Evolutionary conservation across 1,140 invertebrate species (phyloP).

Genomic region (Drosophila sproati): DNA sequence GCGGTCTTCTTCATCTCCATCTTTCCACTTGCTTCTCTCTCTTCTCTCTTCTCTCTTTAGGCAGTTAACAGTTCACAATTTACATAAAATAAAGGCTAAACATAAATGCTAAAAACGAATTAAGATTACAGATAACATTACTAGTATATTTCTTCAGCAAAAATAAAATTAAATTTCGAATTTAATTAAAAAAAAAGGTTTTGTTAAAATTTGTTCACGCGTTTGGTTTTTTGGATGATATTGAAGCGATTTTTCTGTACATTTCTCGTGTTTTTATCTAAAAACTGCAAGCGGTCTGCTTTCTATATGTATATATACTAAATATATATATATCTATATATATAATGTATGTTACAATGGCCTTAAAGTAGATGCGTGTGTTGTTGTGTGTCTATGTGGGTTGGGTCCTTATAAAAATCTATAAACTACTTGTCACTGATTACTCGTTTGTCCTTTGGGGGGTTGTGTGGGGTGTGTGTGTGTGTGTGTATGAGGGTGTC

Average conservation of each 20-base stretch:
- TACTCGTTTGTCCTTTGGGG: slow-evolving; percentile 72
- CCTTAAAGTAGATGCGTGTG: slow-evolving; percentile 15
- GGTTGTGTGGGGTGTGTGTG: slow-evolving; percentile 2
- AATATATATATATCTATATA: slow-evolving; percentile 3
- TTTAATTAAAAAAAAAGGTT: not conserved
- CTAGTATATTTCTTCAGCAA: slow-evolving; percentile 5
- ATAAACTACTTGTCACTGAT: slow-evolving; percentile 77
- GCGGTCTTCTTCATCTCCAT: not conserved
- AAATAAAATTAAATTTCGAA: not conserved
- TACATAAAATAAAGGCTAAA: slow-evolving; percentile 23
- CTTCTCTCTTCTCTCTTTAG: slow-evolving; percentile 2
- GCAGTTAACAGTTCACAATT: slow-evolving; percentile 48
- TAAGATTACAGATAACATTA: slow-evolving; percentile 20
- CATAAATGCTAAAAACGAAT: slow-evolving; percentile 17
- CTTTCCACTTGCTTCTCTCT: not conserved
- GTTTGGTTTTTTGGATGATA: slow-evolving; percentile 26
- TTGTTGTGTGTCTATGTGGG: slow-evolving; percentile 1
- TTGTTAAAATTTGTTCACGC: slow-evolving; percentile 30
- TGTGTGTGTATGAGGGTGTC: not conserved
- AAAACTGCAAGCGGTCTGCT: slow-evolving; percentile 1
- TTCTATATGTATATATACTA: not conserved
- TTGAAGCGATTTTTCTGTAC: slow-evolving; percentile 51
- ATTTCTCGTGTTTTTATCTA: slow-evolving; percentile 9
- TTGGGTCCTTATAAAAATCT: slow-evolving; percentile 24
- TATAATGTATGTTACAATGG: slow-evolving; percentile 21